phyloP scores from a whole-genome alignment of 2,113 vertebrate genomes.

The Psilopsiagon aurifrons region DNA sequence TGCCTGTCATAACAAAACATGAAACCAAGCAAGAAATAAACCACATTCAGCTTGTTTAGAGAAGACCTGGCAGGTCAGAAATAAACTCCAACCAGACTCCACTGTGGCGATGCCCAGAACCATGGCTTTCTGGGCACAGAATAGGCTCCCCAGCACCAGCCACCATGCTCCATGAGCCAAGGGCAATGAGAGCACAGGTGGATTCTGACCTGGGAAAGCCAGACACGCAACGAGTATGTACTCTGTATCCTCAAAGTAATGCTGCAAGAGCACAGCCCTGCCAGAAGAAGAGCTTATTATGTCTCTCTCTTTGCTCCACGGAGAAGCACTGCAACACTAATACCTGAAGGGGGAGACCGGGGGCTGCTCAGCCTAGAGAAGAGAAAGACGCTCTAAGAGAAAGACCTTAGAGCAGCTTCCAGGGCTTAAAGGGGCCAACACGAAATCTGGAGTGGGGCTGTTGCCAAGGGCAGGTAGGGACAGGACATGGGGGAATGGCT shows the following conservation, averaged over 20 bases:
- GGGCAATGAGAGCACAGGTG: neutral
- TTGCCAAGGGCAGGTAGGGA: neutral
- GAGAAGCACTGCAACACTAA: neutral
- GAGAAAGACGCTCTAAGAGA: neutral
- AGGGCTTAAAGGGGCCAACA: neutral
- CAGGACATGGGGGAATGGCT: neutral
- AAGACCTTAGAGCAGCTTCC: neutral
- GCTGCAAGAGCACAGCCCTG: neutral
- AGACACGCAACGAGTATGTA: rapidly evolving
- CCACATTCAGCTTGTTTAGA: neutral
- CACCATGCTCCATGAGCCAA: rapidly evolving
- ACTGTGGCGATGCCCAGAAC: neutral
- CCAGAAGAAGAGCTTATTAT: neutral
- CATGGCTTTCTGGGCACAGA: rapidly evolving
- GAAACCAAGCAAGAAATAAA: neutral
- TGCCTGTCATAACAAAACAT: neutral
- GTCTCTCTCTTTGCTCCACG: neutral
- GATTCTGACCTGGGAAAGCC: neutral
- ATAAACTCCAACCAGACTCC: neutral
- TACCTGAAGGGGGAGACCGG: neutral
- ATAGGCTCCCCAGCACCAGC: neutral
- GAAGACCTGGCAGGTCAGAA: neutral
- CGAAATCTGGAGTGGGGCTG: neutral
- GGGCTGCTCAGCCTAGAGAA: neutral
- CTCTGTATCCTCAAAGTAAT: neutral